Conservation (phyloP, 2,797 vertebrate species). For the Esox masquinongy region DNA sequence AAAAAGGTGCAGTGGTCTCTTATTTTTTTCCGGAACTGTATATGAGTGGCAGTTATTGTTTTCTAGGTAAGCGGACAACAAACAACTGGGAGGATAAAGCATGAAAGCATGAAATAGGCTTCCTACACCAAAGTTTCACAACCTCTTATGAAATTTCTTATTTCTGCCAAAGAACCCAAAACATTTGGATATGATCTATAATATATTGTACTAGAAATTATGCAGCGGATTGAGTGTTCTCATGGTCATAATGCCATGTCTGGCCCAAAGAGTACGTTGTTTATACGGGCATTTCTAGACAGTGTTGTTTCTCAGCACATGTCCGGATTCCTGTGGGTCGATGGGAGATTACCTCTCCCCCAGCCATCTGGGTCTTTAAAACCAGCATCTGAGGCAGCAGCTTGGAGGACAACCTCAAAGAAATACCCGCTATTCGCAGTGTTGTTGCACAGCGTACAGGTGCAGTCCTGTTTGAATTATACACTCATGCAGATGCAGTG, state of each 20-base stretch:
- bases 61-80: too few species aligned
- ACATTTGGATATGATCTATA: slow-evolving; percentile 1
- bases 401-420: slow-evolving; percentile 10
- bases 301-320: slow-evolving; percentile 30
- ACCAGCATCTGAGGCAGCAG: slow-evolving; percentile 32
- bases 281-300: slow-evolving; percentile 35
- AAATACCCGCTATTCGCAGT: not conserved
- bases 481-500: not conserved
- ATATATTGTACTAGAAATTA: not conserved
- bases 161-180: slow-evolving; percentile 7
- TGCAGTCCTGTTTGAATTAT: not conserved
- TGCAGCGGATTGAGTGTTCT: slow-evolving; percentile 32
- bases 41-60: slow-evolving; percentile 16
- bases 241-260: slow-evolving; percentile 22
- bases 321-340: slow-evolving; percentile 22
- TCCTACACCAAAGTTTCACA: not conserved
- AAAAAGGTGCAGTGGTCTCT: too few species aligned
- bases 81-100: too few species aligned
- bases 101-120: not conserved
- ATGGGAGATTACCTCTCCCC: slow-evolving; percentile 48
- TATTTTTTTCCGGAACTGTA: too few species aligned
- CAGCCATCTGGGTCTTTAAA: slow-evolving; percentile 60
- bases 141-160: not conserved
- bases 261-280: slow-evolving; percentile 40
- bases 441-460: not conserved